phyloP scores from a whole-genome alignment of 2,113 vertebrate genomes.

The Aythya baeri region DNA sequence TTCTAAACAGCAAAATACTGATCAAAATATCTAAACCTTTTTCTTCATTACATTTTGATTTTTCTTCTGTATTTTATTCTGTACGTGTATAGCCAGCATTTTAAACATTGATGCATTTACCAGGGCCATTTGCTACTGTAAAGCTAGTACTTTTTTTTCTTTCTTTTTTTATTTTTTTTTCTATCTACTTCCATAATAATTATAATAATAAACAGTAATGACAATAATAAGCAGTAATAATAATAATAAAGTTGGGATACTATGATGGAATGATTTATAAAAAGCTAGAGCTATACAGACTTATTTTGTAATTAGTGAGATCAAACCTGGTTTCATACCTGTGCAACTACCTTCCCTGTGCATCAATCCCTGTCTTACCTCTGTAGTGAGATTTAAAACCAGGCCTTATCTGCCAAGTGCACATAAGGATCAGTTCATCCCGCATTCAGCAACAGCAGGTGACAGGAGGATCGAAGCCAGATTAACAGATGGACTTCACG shows the following conservation, averaged over 20 bases:
- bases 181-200: neutral
- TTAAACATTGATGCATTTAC: neutral
- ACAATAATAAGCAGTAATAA: neutral
- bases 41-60: neutral
- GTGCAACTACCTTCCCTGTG: neutral
- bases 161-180: neutral
- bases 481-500: constrained; percentile 30
- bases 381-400: neutral
- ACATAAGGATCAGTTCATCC: constrained; percentile 40
- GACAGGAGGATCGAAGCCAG: constrained; percentile 39
- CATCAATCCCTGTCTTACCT: neutral
- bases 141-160: neutral
- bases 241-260: neutral
- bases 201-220: no score
- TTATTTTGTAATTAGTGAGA: neutral
- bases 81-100: neutral
- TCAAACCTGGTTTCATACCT: neutral
- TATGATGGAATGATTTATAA: neutral
- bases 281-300: neutral
- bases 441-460: constrained; percentile 30
- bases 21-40: neutral
- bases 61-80: neutral
- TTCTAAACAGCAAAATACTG: neutral
- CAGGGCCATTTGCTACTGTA: neutral
- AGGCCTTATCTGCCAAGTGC: constrained; percentile 23